Conservation (phyloP, 2,113 vertebrate species). For the Aegithalos caudatus region DNA sequence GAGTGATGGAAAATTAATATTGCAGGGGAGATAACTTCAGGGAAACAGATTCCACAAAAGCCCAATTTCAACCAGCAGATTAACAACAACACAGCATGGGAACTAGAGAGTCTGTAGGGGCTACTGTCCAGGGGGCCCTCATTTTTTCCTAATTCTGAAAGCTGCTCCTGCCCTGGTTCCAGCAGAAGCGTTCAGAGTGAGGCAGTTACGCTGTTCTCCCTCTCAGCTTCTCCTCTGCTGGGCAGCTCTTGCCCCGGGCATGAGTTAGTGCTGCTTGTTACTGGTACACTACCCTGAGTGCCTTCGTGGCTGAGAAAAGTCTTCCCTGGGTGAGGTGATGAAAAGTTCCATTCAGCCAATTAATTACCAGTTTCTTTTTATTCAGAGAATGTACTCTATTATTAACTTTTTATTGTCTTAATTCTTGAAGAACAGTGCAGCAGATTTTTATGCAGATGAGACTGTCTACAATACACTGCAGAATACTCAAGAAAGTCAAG, state of each 20-base stretch:
- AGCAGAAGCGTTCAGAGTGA: background rate
- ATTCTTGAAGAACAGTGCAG: constrained; percentile 70
- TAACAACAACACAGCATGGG: fast-evolving
- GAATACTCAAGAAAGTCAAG: constrained; percentile 66
- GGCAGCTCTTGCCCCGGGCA: background rate
- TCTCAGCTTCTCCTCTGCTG: background rate
- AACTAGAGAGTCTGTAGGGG: background rate
- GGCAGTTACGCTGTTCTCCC: background rate
- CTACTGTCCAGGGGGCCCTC: background rate
- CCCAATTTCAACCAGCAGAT: background rate
- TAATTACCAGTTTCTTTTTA: background rate
- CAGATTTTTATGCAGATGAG: constrained; percentile 69
- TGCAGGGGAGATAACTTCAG: background rate
- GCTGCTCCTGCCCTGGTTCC: background rate
- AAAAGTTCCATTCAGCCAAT: background rate
- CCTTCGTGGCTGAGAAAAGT: background rate
- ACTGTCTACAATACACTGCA: constrained; percentile 61
- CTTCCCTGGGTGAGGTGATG: background rate
- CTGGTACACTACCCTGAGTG: too few relatives aligned
- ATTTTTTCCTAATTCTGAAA: background rate
- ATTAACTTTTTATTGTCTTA: background rate
- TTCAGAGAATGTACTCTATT: background rate
- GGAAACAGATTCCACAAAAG: background rate
- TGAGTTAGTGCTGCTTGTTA: background rate
- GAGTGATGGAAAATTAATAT: background rate